phyloP scores from a whole-genome alignment of 2,113 vertebrate species.

The Rutilus rutilus region DNA sequence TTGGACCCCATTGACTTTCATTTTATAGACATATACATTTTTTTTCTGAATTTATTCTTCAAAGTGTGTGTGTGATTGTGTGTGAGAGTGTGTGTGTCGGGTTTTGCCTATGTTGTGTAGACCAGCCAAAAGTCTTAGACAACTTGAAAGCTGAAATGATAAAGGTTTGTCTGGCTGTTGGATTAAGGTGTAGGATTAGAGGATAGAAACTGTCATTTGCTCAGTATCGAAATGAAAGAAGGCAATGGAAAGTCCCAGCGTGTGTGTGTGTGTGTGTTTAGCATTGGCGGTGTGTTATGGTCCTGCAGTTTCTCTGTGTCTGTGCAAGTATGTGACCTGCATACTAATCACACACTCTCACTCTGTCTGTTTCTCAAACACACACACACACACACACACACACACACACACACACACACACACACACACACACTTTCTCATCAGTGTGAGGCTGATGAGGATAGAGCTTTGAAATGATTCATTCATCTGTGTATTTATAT shows the following conservation, averaged over 20 bases:
- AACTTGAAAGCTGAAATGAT: neutral
- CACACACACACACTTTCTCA: constrained; percentile 14
- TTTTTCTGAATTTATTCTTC: neutral
- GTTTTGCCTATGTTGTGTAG: neutral
- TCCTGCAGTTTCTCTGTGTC: constrained; percentile 20
- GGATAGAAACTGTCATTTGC: neutral
- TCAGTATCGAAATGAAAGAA: neutral
- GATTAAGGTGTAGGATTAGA: neutral
- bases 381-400: too few species aligned
- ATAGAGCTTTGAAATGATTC: neutral
- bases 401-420: too few species aligned
- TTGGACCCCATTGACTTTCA: neutral
- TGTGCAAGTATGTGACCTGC: constrained; percentile 24
- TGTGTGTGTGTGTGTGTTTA: neutral
- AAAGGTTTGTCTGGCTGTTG: neutral
- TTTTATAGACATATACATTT: neutral
- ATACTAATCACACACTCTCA: constrained; percentile 6
- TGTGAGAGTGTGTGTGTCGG: neutral
- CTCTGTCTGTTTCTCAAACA: neutral
- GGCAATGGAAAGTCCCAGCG: neutral
- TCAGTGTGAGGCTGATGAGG: constrained; percentile 1
- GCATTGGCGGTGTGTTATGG: neutral
- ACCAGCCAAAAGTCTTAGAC: neutral
- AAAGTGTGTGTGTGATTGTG: too few species aligned
- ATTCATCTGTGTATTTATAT: neutral